Conservation (phyloP, 2,797 vertebrate species). For the Prunella strophiata region DNA sequence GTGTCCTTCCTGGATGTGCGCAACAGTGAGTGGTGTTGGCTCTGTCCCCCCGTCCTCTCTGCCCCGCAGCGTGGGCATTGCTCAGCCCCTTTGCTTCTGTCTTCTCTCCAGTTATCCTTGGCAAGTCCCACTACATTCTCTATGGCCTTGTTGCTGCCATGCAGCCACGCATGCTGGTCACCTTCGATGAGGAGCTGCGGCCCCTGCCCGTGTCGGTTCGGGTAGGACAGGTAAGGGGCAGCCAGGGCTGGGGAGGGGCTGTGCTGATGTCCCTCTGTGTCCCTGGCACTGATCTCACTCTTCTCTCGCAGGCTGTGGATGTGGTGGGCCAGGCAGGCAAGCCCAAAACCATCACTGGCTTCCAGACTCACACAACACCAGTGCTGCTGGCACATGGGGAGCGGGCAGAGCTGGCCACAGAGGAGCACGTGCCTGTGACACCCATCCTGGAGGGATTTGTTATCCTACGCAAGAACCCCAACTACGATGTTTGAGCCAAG, state of each 20-base stretch:
- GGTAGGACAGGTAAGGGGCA: slow-evolving; percentile 91
- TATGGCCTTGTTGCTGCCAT: slow-evolving; percentile 96
- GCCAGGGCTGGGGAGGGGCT: background rate
- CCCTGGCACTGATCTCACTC: background rate
- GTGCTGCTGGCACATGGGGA: slow-evolving; percentile 96
- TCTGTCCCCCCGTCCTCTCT: background rate
- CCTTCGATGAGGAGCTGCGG: slow-evolving; percentile 93
- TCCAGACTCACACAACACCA: slow-evolving; percentile 97
- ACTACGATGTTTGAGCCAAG: slow-evolving; percentile 87
- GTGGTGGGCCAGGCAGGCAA: slow-evolving; percentile 98
- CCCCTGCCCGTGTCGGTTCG: slow-evolving; percentile 94
- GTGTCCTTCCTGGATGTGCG: slow-evolving; percentile 98
- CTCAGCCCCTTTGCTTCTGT: background rate
- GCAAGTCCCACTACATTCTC: slow-evolving; percentile 95
- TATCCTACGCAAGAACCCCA: slow-evolving; percentile 97
- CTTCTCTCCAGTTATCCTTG: slow-evolving; percentile 88
- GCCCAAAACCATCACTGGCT: slow-evolving; percentile 98
- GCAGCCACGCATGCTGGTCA: slow-evolving; percentile 98
- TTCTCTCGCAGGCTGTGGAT: slow-evolving; percentile 87
- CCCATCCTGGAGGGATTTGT: slow-evolving; percentile 97
- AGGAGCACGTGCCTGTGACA: slow-evolving; percentile 93
- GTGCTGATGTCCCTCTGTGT: background rate
- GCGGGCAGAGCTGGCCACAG: slow-evolving; percentile 94
- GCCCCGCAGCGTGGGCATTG: accelerated
- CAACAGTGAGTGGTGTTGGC: slow-evolving; percentile 86